These are phyloP conservation scores for Rallus limicola DNA, from an alignment of 2,113 vertebrate species.

Conservation along the genomic window DNA sequence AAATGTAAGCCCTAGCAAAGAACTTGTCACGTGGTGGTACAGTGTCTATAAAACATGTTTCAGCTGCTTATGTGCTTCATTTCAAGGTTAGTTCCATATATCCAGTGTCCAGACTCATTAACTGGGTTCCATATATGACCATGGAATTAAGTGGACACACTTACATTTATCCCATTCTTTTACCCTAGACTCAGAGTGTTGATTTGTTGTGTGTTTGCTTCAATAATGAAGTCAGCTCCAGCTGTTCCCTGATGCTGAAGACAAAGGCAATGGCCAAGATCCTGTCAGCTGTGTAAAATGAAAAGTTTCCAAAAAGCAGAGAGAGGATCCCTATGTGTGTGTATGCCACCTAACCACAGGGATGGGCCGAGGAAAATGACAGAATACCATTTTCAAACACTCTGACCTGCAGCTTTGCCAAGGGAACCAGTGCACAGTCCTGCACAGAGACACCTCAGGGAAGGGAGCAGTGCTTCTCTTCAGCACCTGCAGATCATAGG, in stretches of 20 bases:
- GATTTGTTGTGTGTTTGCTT: neutral
- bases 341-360: neutral
- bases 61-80: neutral
- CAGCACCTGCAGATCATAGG: neutral
- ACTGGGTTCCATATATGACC: neutral
- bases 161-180: neutral
- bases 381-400: neutral
- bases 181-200: neutral
- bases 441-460: neutral
- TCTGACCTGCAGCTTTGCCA: neutral
- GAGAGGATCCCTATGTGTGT: neutral
- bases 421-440: neutral
- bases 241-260: neutral
- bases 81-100: neutral
- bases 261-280: neutral
- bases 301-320: neutral
- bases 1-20: neutral
- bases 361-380: neutral
- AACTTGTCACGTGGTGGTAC: neutral
- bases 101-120: neutral
- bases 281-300: neutral
- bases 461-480: neutral
- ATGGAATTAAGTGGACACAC: neutral
- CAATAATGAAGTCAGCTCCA: neutral
- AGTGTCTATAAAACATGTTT: neutral